Conservation (phyloP, 1,140 invertebrate genomes). For the Bombus impatiens region DNA sequence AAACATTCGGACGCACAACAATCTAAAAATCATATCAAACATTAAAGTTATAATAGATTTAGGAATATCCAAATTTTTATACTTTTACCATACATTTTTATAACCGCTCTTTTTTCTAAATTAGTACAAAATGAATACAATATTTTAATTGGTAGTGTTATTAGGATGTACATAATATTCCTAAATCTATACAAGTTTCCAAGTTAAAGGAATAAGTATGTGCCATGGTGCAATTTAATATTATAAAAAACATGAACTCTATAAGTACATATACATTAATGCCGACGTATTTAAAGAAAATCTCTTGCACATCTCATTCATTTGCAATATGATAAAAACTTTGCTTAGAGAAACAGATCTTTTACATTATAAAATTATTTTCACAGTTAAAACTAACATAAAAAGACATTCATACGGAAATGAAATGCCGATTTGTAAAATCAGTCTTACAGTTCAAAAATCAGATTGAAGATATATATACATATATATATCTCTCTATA, state of each 20-base stretch:
- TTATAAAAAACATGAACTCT: constrained; percentile 19
- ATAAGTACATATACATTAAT: neutral
- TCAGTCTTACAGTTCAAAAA: constrained; percentile 49
- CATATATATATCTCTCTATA: neutral
- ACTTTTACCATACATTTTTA: neutral
- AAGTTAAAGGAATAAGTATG: neutral
- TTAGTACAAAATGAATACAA: neutral
- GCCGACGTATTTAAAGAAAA: neutral
- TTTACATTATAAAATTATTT: constrained; percentile 31
- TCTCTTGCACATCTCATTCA: neutral
- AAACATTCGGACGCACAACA: constrained; percentile 24
- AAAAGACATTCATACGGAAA: constrained; percentile 42
- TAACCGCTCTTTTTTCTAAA: neutral
- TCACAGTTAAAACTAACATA: constrained; percentile 30
- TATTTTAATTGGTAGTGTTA: neutral
- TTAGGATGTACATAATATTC: neutral
- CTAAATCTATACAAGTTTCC: constrained; percentile 9
- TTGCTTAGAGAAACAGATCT: neutral
- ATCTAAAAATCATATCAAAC: neutral
- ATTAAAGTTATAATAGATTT: constrained; percentile 16
- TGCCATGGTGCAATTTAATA: constrained; percentile 26
- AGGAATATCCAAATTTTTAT: neutral
- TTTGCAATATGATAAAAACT: constrained; percentile 18
- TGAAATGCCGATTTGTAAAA: constrained; percentile 40
- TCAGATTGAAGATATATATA: constrained; percentile 2